These are phyloP conservation scores for Geodia barretti DNA, from an alignment of 37 sponge, comb jelly and placozoan species.

Conservation along the genomic window DNA sequence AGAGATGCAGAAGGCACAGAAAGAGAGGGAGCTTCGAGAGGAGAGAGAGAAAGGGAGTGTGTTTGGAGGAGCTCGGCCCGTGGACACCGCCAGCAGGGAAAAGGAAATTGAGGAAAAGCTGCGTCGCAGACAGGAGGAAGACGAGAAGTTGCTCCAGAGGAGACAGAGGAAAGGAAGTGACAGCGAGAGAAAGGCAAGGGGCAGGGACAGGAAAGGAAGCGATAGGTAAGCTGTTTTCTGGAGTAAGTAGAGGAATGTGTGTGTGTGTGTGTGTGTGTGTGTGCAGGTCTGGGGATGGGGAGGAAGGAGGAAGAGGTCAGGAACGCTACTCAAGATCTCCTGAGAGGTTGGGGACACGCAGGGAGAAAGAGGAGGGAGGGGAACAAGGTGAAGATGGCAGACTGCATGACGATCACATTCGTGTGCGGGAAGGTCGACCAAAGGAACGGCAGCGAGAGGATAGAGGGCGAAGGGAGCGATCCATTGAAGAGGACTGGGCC, in stretches of 20 bases:
- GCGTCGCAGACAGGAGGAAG: constrained; percentile 7
- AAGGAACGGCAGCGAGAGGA: neutral
- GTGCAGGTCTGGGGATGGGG: neutral
- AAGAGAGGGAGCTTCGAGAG: neutral
- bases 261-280: constrained; percentile 2
- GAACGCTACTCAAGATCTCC: neutral
- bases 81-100: constrained; percentile 64
- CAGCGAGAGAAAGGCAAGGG: constrained; percentile 1
- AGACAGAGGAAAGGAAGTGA: neutral
- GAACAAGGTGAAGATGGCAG: neutral
- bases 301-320: constrained; percentile 3
- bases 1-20: constrained; percentile 52
- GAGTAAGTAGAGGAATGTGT: neutral
- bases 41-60: constrained; percentile 36
- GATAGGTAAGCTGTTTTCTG: neutral
- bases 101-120: constrained; percentile 54
- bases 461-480: neutral
- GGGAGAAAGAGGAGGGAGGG: neutral
- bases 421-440: neutral
- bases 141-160: neutral
- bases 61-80: constrained; percentile 86
- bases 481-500: neutral
- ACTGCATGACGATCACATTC: neutral
- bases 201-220: neutral
- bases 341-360: neutral